Evolutionary conservation across 92 coral and sea anemone genomes (phyloP).

Genomic region (Parazoanthus swiftii): DNA sequence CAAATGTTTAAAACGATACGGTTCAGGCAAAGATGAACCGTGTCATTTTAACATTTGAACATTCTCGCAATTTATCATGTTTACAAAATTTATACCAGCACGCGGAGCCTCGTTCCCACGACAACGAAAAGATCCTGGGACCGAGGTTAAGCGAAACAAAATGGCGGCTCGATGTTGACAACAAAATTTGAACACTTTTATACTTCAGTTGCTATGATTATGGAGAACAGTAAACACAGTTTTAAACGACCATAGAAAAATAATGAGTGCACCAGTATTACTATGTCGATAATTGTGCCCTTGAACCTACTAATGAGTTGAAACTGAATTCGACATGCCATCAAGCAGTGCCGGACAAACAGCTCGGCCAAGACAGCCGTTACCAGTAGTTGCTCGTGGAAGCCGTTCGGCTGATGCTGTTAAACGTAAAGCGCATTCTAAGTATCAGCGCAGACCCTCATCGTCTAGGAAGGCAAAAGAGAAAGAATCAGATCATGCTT

Average conservation of each 20-base stretch:
- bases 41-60: no score
- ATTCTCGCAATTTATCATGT: no score
- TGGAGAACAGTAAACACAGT: neutral
- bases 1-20: no score
- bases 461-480: constrained; percentile 6
- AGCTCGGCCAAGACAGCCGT: constrained; percentile 17
- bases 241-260: neutral
- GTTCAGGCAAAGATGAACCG: no score
- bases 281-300: neutral
- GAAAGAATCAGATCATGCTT: constrained; percentile 3
- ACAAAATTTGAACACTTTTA: neutral
- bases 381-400: constrained; percentile 12
- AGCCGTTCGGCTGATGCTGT: constrained; percentile 34
- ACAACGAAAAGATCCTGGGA: neutral
- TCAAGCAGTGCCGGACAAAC: constrained; percentile 9
- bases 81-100: no score
- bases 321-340: constrained; percentile 4
- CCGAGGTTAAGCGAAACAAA: neutral
- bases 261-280: neutral
- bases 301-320: neutral
- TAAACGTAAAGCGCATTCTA: neutral
- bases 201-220: neutral
- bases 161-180: neutral
- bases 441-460: constrained; percentile 15
- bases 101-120: no score